A percentile compares a stretch with the other conserved stretches of the same genome.
These are phyloP conservation scores for Geranospiza caerulescens DNA, from an alignment of 2,797 vertebrate species.

Conservation along the genomic window DNA sequence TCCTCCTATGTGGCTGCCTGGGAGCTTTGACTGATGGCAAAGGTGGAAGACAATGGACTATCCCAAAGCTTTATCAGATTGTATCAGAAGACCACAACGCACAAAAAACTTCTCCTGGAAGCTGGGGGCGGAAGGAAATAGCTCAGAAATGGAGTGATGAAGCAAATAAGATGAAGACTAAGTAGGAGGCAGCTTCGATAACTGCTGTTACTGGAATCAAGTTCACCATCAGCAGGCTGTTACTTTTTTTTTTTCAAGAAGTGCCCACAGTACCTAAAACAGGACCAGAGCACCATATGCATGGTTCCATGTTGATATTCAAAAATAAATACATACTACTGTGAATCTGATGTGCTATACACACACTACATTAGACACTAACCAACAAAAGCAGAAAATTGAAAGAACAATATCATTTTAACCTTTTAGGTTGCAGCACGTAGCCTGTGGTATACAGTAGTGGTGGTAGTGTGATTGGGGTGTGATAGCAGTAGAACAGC, in stretches of 20 bases:
- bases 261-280: neutral
- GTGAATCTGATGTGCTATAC: neutral
- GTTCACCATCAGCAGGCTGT: neutral
- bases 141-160: neutral
- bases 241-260: neutral
- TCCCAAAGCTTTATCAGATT: neutral
- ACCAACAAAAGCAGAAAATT: neutral
- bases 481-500: neutral
- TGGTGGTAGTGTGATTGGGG: no score
- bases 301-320: neutral
- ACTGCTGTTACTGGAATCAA: conserved; percentile 19
- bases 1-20: neutral
- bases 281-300: neutral
- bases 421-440: neutral
- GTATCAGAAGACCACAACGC: neutral
- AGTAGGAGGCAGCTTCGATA: neutral
- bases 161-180: neutral
- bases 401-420: neutral
- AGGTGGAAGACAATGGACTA: neutral
- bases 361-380: neutral
- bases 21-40: neutral
- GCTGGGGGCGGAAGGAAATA: neutral
- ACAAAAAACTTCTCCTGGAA: conserved; percentile 7
- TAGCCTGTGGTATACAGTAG: neutral
- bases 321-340: neutral